Conservation (phyloP, 2,113 vertebrate species). For the Cephalopterus ornatus region DNA sequence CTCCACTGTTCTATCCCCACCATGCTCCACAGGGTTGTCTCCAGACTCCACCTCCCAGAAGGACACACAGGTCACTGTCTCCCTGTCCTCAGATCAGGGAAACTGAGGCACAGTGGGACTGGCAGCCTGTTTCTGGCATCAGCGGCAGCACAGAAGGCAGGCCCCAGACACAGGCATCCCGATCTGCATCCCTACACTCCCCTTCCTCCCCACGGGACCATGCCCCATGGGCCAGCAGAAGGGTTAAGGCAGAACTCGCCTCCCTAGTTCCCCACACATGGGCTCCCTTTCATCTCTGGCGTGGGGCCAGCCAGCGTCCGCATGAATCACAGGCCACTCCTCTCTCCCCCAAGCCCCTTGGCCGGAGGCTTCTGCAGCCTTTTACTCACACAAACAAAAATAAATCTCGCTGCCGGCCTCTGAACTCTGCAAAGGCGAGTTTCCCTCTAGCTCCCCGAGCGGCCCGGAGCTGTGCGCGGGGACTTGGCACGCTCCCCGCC, state of each 20-base stretch:
- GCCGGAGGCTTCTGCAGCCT: slow-evolving; percentile 77
- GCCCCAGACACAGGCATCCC: accelerated
- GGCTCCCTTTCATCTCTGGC: slow-evolving; percentile 65
- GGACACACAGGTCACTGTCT: neutral
- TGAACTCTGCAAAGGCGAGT: slow-evolving; percentile 76
- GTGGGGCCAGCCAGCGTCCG: slow-evolving; percentile 54
- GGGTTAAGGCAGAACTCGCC: slow-evolving; percentile 50
- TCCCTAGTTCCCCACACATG: slow-evolving; percentile 66
- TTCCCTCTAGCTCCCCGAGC: slow-evolving; percentile 75
- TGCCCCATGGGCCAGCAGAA: neutral
- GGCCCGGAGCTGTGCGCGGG: slow-evolving; percentile 66
- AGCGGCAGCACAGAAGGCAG: accelerated
- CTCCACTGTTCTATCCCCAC: accelerated
- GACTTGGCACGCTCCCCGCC: slow-evolving; percentile 78
- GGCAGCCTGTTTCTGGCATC: neutral
- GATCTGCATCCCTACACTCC: accelerated
- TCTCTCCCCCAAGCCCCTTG: slow-evolving; percentile 58
- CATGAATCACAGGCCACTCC: slow-evolving; percentile 72
- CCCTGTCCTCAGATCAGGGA: neutral
- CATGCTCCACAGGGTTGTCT: neutral
- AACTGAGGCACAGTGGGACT: neutral
- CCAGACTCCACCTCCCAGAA: neutral
- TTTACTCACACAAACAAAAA: slow-evolving; percentile 82
- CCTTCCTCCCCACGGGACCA: neutral
- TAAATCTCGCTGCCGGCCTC: slow-evolving; percentile 80